Evolutionary conservation across 2,797 vertebrate species (phyloP), one percentile per base, ranked within the genome.

Genomic region (Megalops cyprinoides): DNA sequence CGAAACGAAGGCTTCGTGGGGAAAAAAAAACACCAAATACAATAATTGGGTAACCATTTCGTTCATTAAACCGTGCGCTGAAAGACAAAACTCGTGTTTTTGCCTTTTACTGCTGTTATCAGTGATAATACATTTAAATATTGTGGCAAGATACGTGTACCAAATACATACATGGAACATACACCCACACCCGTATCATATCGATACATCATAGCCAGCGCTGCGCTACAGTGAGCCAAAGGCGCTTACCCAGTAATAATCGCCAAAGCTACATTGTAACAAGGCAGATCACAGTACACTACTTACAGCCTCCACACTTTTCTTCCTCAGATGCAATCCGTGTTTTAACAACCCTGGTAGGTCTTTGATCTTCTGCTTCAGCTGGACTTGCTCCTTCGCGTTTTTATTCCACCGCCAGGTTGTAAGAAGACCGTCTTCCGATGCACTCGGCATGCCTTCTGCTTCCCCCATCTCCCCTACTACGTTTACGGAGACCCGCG

Each of bases 251-350:
- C 23, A 31, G 25, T 1, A n/a, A 8, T 23, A 71, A 42, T 20
- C 37, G 37, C 39, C 42, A 71, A 23, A 44, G 39, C 67, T 71
- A 9, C 23, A 71, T 71, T 71, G 39, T 20, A 71, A 71, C 37
- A 14, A 23, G 7, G 10, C 39, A 71, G 18, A 75, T 20, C 34
- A 25, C 48, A 31, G 25, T 75, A 15, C 25, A 46, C 31, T 67
- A 44, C 79, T 60, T 37, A 80, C 62, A 37, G 58, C 76, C 51
- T 77, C 75, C 91, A 94, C 94, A 90, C 94, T 95, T 88, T 94
- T 95, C 90, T 96, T 96, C 88, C 94, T 92, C 91, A 95, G 90
- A 92, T 95, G 94, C 86, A 95, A 91, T 49, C 95, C 95, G 91
- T 96, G 94, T 82, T 95, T 96, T 2, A 96, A 90, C 5, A 96